Conservation (phyloP, 2,113 vertebrate species). For the Onychostruthus taczanowskii region DNA sequence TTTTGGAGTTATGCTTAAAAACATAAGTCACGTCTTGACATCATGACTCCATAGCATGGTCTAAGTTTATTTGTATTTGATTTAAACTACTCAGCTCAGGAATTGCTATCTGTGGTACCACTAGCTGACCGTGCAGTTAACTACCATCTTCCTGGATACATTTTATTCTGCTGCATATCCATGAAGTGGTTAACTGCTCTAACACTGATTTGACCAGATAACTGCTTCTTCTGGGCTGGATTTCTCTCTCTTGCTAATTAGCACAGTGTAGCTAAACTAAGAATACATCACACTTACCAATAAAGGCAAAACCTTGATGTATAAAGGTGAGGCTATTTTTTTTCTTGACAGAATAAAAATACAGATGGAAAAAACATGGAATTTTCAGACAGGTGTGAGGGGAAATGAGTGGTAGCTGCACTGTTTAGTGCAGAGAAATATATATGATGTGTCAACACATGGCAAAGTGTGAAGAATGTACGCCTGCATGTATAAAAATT, state of each 20-base stretch:
- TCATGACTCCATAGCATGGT: neutral
- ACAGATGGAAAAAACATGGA: slow-evolving; percentile 10
- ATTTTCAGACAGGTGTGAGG: slow-evolving; percentile 56
- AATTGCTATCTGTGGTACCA: neutral
- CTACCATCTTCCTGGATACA: neutral
- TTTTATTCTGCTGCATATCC: neutral
- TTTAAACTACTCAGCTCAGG: neutral
- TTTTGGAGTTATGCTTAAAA: neutral
- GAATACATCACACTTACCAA: neutral
- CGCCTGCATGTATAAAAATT: neutral
- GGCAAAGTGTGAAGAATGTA: slow-evolving; percentile 56
- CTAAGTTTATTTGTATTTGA: neutral
- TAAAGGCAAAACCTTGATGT: neutral
- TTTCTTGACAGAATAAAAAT: neutral
- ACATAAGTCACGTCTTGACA: fast-evolving
- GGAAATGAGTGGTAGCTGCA: slow-evolving; percentile 46
- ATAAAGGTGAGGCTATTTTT: neutral
- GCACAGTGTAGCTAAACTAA: neutral
- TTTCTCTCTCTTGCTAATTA: neutral
- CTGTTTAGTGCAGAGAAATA: slow-evolving; percentile 25
- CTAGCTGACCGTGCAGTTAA: neutral
- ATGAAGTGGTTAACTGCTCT: neutral
- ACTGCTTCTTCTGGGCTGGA: neutral
- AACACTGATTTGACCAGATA: neutral
- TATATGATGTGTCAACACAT: slow-evolving; percentile 47